These are phyloP conservation scores for Pseudomyrmex gracilis DNA, from an alignment of 1,140 invertebrate genomes.

Conservation along the genomic window DNA sequence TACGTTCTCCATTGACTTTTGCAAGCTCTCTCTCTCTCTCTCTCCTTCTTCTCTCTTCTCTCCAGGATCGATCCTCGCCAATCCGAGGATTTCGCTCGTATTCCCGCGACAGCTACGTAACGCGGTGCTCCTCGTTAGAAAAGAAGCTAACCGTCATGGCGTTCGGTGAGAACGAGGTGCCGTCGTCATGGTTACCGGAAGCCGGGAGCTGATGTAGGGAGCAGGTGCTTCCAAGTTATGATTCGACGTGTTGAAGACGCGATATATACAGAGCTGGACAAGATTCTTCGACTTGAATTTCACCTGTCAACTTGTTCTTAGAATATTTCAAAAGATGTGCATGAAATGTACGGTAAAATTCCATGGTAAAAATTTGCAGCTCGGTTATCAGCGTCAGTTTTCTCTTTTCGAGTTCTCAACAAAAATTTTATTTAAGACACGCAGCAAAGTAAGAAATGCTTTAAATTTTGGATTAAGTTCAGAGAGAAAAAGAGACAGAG, in stretches of 20 bases:
- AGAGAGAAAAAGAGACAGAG: not conserved
- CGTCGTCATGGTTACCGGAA: slow-evolving; percentile 77
- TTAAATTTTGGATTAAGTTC: slow-evolving; percentile 5
- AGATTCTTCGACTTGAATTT: slow-evolving; percentile 30
- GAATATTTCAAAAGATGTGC: too few relatives aligned
- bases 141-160: slow-evolving; percentile 75
- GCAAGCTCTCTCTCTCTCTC: slow-evolving; percentile 34
- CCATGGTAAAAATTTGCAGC: not conserved
- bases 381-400: not conserved
- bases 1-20: slow-evolving; percentile 25
- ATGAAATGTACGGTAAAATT: too few relatives aligned
- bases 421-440: slow-evolving; percentile 13
- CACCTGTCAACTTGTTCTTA: not conserved
- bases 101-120: slow-evolving; percentile 61
- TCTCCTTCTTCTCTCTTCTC: not conserved
- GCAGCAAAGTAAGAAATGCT: not conserved
- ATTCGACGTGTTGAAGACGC: slow-evolving; percentile 60
- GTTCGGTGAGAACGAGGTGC: slow-evolving; percentile 70
- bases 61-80: slow-evolving; percentile 4
- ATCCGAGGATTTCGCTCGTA: slow-evolving; percentile 34
- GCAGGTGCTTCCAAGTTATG: slow-evolving; percentile 66
- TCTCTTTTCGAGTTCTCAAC: not conserved
- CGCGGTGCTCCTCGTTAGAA: slow-evolving; percentile 79
- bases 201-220: slow-evolving; percentile 51
- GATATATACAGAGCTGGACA: slow-evolving; percentile 21